These are phyloP conservation scores for Sinotaia quadrata DNA, from an alignment of 2,888 invertebrate genomes.

Conservation along the genomic window DNA sequence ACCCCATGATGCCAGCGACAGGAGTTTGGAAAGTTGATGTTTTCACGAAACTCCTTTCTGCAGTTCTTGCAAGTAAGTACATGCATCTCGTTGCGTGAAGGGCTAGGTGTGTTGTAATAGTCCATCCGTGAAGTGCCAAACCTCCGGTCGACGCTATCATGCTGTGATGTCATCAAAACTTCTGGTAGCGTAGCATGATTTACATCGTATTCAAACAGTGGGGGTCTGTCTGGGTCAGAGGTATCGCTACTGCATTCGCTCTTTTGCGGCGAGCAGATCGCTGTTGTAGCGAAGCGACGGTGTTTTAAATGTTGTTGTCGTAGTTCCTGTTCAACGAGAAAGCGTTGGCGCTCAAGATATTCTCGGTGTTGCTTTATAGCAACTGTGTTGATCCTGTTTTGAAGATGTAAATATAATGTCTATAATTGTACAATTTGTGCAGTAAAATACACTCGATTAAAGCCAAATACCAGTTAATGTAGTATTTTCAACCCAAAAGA, in stretches of 20 bases:
- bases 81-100: constrained; percentile 41
- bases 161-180: background rate
- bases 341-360: constrained; percentile 37
- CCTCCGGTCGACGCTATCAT: background rate
- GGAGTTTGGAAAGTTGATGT: constrained; percentile 42
- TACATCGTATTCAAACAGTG: no score
- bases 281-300: no score
- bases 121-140: no score
- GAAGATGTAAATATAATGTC: no score
- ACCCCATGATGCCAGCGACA: constrained; percentile 60
- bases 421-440: no score
- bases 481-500: no score
- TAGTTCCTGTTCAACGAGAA: constrained; percentile 33
- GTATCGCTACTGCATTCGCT: constrained; percentile 11
- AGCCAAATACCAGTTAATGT: no score
- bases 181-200: background rate
- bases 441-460: no score
- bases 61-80: constrained; percentile 48
- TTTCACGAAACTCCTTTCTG: constrained; percentile 41
- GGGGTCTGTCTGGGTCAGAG: constrained; percentile 19
- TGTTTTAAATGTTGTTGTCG: constrained; percentile 38
- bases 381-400: constrained; percentile 30
- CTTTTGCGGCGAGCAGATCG: no score
- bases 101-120: constrained; percentile 42
- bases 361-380: constrained; percentile 48